Conservation (phyloP, 2,113 vertebrate genomes). For the Ranitomeya variabilis region DNA sequence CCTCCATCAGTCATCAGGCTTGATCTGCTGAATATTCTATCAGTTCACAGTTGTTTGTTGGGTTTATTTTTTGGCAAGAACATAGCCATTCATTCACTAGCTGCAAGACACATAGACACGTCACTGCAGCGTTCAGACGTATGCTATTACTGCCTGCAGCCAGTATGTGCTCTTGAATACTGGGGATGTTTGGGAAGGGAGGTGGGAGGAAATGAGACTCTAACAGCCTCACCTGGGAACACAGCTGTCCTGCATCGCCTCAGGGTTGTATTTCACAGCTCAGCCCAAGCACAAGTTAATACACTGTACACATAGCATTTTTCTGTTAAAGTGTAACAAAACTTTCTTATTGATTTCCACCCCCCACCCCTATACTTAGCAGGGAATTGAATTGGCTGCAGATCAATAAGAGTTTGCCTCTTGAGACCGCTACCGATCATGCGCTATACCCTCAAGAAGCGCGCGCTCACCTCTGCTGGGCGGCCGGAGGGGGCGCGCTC, state of each 20-base stretch:
- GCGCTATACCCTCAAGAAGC: too few species aligned
- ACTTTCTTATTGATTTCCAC: too few species aligned
- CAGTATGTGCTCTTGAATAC: slow-evolving; percentile 47
- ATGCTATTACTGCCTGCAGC: slow-evolving; percentile 52
- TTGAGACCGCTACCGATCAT: too few species aligned
- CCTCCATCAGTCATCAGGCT: neutral
- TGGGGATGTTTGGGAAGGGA: slow-evolving; percentile 49
- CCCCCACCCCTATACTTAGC: too few species aligned
- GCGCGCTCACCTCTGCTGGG: too few species aligned
- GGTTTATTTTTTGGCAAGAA: slow-evolving; percentile 17
- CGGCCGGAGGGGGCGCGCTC: too few species aligned
- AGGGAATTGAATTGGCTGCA: too few species aligned
- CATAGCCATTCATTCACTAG: slow-evolving; percentile 20
- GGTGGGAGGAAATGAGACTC: slow-evolving; percentile 52
- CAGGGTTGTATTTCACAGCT: slow-evolving; percentile 48
- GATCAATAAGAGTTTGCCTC: too few species aligned
- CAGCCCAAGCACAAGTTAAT: slow-evolving; percentile 21
- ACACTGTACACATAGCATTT: slow-evolving; percentile 5
- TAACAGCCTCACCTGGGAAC: slow-evolving; percentile 52
- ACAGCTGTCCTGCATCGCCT: slow-evolving; percentile 51
- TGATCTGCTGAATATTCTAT: neutral
- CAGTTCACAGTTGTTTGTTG: neutral
- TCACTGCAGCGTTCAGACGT: slow-evolving; percentile 35
- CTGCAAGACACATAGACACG: slow-evolving; percentile 35
- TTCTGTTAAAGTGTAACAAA: neutral